Evolutionary conservation across 2,888 invertebrate species (phyloP).

Genomic region (Morpho achilles): DNA sequence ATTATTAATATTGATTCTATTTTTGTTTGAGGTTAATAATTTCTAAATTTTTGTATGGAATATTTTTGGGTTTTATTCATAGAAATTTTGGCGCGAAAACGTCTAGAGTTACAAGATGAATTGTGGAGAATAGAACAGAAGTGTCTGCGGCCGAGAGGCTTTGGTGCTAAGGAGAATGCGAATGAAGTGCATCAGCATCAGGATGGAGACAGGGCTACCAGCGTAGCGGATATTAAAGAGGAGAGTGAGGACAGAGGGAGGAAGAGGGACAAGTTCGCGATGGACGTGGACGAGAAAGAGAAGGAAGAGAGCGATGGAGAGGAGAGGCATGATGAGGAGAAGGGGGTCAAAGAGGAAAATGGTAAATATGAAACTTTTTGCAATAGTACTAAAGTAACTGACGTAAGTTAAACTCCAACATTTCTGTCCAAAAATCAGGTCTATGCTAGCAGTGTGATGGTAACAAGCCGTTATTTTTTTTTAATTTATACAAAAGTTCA

Average conservation of each 20-base stretch:
- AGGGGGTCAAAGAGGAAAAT: conserved; percentile 19
- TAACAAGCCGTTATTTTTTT: background rate
- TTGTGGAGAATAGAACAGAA: conserved; percentile 81
- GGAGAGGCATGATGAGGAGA: conserved; percentile 45
- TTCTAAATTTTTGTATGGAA: background rate
- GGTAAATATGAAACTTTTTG: conserved; percentile 14
- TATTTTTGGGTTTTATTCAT: conserved; percentile 17
- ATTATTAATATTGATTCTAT: no score
- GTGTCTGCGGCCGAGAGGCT: conserved; percentile 51
- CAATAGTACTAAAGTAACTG: no score
- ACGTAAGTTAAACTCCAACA: no score
- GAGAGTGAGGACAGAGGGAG: conserved; percentile 39
- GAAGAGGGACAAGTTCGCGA: conserved; percentile 63
- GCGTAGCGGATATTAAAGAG: conserved; percentile 25
- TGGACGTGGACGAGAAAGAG: conserved; percentile 55
- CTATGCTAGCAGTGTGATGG: no score
- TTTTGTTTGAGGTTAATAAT: no score
- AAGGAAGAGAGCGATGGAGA: conserved; percentile 69
- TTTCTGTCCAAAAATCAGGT: no score
- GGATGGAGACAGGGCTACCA: conserved; percentile 22
- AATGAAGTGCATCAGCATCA: conserved; percentile 28
- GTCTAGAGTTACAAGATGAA: conserved; percentile 81
- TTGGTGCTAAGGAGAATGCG: conserved; percentile 56
- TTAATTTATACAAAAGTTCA: no score
- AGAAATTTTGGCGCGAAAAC: conserved; percentile 83